phyloP scores from a whole-genome alignment of 2,888 invertebrate species.

The Apoda limacodes region DNA sequence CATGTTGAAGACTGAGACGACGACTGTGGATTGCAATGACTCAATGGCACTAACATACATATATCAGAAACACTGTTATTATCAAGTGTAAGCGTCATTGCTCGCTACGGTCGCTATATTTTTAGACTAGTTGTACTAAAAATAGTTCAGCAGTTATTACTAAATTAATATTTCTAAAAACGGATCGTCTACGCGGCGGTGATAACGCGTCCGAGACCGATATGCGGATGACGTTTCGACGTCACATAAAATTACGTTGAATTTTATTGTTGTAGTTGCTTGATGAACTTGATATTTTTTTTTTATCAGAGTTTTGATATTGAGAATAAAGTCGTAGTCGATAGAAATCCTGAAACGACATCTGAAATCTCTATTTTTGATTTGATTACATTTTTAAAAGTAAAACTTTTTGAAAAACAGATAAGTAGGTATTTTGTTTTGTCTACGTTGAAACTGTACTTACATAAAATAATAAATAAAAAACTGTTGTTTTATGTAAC shows the following conservation, averaged over 20 bases:
- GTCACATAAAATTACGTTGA: constrained; percentile 42
- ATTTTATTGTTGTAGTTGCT: constrained; percentile 35
- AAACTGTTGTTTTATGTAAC: too few relatives aligned
- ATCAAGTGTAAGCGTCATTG: constrained; percentile 60
- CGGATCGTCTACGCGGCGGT: constrained; percentile 57
- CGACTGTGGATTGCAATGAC: constrained; percentile 50
- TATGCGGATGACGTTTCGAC: constrained; percentile 44
- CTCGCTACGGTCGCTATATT: constrained; percentile 47
- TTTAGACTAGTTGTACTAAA: constrained; percentile 68
- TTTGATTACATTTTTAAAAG: too few relatives aligned
- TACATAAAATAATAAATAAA: too few relatives aligned
- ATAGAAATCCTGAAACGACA: too few relatives aligned
- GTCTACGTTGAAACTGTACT: too few relatives aligned
- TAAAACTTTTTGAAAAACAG: too few relatives aligned
- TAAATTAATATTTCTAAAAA: constrained; percentile 71
- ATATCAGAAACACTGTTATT: constrained; percentile 57
- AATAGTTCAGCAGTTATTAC: constrained; percentile 66
- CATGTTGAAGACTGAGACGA: constrained; percentile 23
- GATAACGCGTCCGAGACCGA: constrained; percentile 58
- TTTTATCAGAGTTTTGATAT: too few relatives aligned
- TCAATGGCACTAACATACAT: constrained; percentile 50
- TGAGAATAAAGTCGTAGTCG: too few relatives aligned
- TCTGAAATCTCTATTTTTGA: too few relatives aligned
- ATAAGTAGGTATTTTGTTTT: too few relatives aligned
- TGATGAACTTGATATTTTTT: constrained; percentile 26